A percentile compares a stretch with the other conserved stretches of the same genome.
Conservation (phyloP, 2,888 invertebrate species). For the Diloba caeruleocephala region DNA sequence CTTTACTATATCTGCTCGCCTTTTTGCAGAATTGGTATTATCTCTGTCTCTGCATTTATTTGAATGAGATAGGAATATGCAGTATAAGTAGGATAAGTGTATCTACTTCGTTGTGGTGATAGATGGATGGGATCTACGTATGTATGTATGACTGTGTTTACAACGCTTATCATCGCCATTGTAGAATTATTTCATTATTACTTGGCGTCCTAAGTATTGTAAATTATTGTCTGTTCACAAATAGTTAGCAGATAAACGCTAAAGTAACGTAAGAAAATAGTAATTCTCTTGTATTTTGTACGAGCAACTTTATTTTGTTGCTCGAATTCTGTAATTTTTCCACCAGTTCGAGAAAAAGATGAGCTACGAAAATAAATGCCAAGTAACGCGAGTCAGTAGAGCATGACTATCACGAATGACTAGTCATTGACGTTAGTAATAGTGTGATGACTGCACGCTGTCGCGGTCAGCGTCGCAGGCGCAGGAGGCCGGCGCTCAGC, state of each 20-base stretch:
- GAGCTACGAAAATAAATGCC: conserved; percentile 42
- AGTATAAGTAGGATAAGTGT: conserved; percentile 63
- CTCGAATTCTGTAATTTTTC: conserved; percentile 29
- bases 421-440: conserved; percentile 64
- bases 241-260: conserved; percentile 30
- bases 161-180: conserved; percentile 63
- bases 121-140: conserved; percentile 53
- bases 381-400: conserved; percentile 57
- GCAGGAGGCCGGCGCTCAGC: conserved; percentile 1
- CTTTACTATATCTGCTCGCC: conserved; percentile 54
- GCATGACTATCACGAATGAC: conserved; percentile 68
- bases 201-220: conserved; percentile 46
- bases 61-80: conserved; percentile 77
- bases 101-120: conserved; percentile 55
- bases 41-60: conserved; percentile 85
- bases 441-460: conserved; percentile 24
- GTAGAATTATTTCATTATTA: conserved; percentile 57
- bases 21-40: conserved; percentile 74
- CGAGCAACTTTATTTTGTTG: conserved; percentile 28
- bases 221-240: conserved; percentile 38
- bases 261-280: conserved; percentile 27
- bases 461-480: no score
- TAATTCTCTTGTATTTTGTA: conserved; percentile 22
- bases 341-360: conserved; percentile 39
- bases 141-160: conserved; percentile 59